Percentiles rank a stretch among this genome's conserved stretches.
Evolutionary conservation across 2,888 invertebrate species (phyloP).

Genomic region (Thecophora atra): DNA sequence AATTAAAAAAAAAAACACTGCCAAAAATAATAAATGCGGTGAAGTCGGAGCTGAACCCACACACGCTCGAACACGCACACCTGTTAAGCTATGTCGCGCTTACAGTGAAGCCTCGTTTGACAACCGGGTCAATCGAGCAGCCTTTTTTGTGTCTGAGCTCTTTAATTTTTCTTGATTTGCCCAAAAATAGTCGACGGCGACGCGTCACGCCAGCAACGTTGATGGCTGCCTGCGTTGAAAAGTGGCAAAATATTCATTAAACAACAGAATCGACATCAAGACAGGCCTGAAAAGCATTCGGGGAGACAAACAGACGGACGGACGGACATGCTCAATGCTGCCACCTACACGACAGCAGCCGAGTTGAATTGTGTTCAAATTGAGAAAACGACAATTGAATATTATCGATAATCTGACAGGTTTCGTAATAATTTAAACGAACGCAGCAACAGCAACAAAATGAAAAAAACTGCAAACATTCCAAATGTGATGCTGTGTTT

Average conservation of each 20-base stretch:
- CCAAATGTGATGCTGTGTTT: not conserved
- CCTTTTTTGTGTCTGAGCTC: constrained; percentile 18
- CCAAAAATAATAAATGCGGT: constrained; percentile 10
- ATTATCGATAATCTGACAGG: constrained; percentile 18
- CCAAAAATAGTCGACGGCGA: constrained; percentile 28
- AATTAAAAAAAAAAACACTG: not conserved
- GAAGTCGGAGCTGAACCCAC: constrained; percentile 20
- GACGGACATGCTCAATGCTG: not conserved
- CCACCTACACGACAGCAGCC: constrained; percentile 31
- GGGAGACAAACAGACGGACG: not conserved
- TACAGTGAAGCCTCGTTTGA: constrained; percentile 21
- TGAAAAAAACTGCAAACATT: not conserved
- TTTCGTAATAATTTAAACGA: constrained; percentile 29
- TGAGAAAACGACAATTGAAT: constrained; percentile 17
- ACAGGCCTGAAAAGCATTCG: not conserved
- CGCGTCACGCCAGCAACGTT: not conserved
- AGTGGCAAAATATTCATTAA: constrained; percentile 11
- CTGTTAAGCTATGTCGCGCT: not conserved
- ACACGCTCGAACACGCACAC: constrained; percentile 10
- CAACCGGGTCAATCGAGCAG: constrained; percentile 13
- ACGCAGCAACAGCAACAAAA: constrained; percentile 8
- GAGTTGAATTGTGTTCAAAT: constrained; percentile 8
- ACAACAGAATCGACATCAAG: not conserved
- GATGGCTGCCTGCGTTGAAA: constrained; percentile 3
- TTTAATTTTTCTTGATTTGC: constrained; percentile 20